phyloP scores from a whole-genome alignment of 2,113 vertebrate genomes.

The Rissa tridactyla region DNA sequence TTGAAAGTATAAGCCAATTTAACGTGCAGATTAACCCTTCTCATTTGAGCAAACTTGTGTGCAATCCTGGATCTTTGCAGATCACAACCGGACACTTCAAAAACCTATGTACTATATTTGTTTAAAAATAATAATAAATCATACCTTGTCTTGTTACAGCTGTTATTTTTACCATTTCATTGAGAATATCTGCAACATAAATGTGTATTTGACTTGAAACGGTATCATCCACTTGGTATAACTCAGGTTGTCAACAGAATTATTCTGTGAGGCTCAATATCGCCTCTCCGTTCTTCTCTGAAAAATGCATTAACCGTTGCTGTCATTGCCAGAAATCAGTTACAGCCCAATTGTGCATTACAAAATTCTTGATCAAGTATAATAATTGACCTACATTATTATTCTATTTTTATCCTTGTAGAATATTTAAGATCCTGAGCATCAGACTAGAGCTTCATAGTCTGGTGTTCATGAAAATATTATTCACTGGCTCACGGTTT shows the following conservation, averaged over 20 bases:
- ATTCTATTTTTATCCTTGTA: background rate
- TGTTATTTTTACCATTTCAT: constrained; percentile 66
- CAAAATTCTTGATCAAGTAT: background rate
- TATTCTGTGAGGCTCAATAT: background rate
- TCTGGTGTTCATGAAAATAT: constrained; percentile 18
- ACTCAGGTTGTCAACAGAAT: constrained; percentile 55
- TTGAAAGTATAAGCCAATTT: constrained; percentile 53
- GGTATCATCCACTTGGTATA: constrained; percentile 13
- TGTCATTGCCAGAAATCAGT: background rate
- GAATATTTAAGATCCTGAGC: background rate
- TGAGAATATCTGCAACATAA: constrained; percentile 38
- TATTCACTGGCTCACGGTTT: background rate
- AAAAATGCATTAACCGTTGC: background rate
- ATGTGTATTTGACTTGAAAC: constrained; percentile 48
- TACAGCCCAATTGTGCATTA: background rate
- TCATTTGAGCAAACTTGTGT: constrained; percentile 60
- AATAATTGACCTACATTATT: constrained; percentile 9
- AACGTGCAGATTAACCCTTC: constrained; percentile 16
- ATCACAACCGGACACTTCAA: constrained; percentile 54
- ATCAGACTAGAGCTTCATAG: background rate
- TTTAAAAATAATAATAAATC: constrained; percentile 27
- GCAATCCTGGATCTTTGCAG: constrained; percentile 66
- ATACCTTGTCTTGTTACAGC: constrained; percentile 58
- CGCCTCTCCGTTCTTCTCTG: background rate
- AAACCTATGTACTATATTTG: constrained; percentile 52